A percentile compares a stretch with the other conserved stretches of the same genome.
Evolutionary conservation across 2,888 invertebrate genomes (phyloP).

Genomic region (Opisthograptis luteolata): DNA sequence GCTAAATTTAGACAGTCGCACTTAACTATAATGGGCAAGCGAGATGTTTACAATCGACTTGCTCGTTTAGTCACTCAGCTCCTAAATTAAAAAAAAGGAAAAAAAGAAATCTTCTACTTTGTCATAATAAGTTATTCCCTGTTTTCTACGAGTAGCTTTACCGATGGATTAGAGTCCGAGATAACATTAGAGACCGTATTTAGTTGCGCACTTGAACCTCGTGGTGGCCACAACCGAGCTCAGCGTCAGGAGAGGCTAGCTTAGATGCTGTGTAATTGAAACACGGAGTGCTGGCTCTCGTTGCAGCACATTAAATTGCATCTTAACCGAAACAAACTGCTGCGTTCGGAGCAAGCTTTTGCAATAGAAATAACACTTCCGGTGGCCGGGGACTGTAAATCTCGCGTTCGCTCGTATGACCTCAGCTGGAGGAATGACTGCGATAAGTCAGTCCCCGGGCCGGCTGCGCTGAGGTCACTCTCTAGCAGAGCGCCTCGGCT

Average conservation of each 20-base stretch:
- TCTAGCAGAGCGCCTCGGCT: not conserved
- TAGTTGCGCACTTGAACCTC: not conserved
- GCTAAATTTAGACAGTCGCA: no score
- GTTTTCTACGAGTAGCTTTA: no score
- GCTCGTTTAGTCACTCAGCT: no score
- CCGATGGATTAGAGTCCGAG: no score
- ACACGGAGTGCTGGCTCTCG: not conserved
- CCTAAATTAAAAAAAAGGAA: no score
- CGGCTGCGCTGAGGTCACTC: constrained; percentile 12
- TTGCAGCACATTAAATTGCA: constrained; percentile 5
- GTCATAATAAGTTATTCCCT: no score
- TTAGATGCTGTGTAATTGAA: not conserved
- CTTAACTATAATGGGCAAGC: no score
- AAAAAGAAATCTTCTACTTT: no score
- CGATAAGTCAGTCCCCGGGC: constrained; percentile 11
- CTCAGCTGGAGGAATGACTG: constrained; percentile 5
- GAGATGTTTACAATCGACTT: no score
- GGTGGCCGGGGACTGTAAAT: constrained; percentile 6
- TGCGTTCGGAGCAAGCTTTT: constrained; percentile 1
- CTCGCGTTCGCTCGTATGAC: constrained; percentile 3
- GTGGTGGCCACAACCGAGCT: not conserved
- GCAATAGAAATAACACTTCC: constrained; percentile 3
- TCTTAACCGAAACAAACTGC: constrained; percentile 13
- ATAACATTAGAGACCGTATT: no score
- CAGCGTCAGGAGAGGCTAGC: not conserved